These are phyloP conservation scores for Philonicus albiceps DNA, from an alignment of 2,888 invertebrate species.

Conservation along the genomic window DNA sequence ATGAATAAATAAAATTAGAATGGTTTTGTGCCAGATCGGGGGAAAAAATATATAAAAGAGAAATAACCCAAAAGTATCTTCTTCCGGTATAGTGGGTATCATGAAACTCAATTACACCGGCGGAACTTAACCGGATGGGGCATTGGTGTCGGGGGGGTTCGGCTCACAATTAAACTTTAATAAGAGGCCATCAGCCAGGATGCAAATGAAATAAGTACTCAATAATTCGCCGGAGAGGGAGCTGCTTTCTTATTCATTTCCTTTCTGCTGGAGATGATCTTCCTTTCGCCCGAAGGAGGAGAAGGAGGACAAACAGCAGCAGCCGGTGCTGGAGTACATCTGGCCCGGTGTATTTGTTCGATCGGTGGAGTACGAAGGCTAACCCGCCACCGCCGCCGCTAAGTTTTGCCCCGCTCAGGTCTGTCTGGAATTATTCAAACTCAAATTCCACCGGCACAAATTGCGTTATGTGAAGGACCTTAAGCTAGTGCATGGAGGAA, in stretches of 20 bases:
- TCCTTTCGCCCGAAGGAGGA: neutral
- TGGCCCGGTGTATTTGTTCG: neutral
- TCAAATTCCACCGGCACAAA: neutral
- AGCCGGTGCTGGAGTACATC: neutral
- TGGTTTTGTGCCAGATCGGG: neutral
- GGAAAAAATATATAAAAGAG: neutral
- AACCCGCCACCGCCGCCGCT: neutral
- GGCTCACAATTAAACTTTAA: slow-evolving; percentile 19
- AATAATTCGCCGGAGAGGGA: neutral
- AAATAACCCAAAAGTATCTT: neutral
- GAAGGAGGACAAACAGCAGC: neutral
- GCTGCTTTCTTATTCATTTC: neutral
- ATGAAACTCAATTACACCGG: slow-evolving; percentile 13
- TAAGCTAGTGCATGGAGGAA: neutral
- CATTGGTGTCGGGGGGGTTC: neutral
- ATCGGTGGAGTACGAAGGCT: no score
- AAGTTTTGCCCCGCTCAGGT: neutral
- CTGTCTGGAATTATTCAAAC: slow-evolving; percentile 17
- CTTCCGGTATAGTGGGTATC: neutral
- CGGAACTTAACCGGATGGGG: neutral
- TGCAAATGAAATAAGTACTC: slow-evolving; percentile 17
- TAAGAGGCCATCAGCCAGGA: slow-evolving; percentile 15
- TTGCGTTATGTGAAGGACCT: slow-evolving; percentile 6
- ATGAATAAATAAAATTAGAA: slow-evolving; percentile 35
- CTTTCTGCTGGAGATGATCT: neutral